phyloP scores from a whole-genome alignment of 2,797 vertebrate species.

The Macropodus opercularis region DNA sequence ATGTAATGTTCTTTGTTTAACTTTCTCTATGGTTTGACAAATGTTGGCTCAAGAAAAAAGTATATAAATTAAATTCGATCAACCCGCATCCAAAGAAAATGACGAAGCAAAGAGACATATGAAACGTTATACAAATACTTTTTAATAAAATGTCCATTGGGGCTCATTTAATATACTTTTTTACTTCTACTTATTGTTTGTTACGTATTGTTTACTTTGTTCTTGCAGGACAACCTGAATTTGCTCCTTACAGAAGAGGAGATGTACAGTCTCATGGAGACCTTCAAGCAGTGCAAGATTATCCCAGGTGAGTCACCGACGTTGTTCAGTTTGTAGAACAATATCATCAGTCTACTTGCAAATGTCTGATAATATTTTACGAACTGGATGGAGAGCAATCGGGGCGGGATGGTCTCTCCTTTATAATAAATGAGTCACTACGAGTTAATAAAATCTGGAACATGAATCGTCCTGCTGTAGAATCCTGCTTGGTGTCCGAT shows the following conservation, averaged over 20 bases:
- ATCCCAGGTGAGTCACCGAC: conserved; percentile 86
- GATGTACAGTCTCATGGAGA: conserved; percentile 94
- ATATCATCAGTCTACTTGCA: not conserved
- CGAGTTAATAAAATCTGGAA: conserved; percentile 53
- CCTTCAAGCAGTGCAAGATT: conserved; percentile 91
- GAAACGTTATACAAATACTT: too few relatives aligned
- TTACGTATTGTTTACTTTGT: conserved; percentile 6
- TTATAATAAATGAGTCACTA: conserved; percentile 40
- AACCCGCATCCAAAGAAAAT: too few relatives aligned
- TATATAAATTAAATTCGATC: too few relatives aligned
- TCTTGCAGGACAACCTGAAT: conserved; percentile 91
- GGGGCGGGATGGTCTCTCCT: conserved; percentile 21
- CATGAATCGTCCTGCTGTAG: conserved; percentile 74
- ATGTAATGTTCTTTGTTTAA: too few relatives aligned
- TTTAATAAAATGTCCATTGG: too few relatives aligned
- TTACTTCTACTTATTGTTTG: too few relatives aligned
- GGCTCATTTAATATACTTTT: too few relatives aligned
- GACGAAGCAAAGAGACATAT: too few relatives aligned
- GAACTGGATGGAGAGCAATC: conserved; percentile 7
- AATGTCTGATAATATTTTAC: conserved; percentile 7
- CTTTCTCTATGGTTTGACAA: too few relatives aligned
- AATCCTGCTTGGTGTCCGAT: conserved; percentile 91
- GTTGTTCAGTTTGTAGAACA: too few relatives aligned
- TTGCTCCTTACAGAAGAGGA: conserved; percentile 96
- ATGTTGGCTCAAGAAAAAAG: too few relatives aligned